These are phyloP conservation scores for Homarus gammarus DNA, from an alignment of 2,888 invertebrate genomes.

Conservation along the genomic window DNA sequence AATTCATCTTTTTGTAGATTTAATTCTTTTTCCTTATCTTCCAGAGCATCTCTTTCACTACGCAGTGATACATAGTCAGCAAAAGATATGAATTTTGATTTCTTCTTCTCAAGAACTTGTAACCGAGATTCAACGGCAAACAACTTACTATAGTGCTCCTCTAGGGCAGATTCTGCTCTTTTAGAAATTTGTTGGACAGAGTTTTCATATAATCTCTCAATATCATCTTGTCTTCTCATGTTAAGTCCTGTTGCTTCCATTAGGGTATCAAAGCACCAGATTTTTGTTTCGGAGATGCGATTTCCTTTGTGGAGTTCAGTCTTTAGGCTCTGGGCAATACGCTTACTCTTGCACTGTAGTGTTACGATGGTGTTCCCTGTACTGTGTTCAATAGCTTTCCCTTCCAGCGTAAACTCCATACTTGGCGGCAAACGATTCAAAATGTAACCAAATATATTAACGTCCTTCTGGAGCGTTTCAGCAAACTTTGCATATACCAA, in stretches of 20 bases:
- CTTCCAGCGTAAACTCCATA: background rate
- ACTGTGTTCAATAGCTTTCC: background rate
- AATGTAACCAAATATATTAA: constrained; percentile 19
- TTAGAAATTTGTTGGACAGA: constrained; percentile 3
- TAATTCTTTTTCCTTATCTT: constrained; percentile 27
- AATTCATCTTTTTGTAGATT: constrained; percentile 31
- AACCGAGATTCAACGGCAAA: background rate
- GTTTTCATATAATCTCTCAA: background rate
- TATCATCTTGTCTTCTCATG: background rate
- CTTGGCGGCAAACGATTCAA: background rate
- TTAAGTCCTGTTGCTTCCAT: background rate
- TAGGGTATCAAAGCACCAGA: constrained; percentile 36
- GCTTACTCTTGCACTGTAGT: constrained; percentile 10
- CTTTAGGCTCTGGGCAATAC: background rate
- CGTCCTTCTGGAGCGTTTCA: background rate
- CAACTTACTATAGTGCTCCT: constrained; percentile 26
- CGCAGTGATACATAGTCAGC: constrained; percentile 5
- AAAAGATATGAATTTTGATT: constrained; percentile 1
- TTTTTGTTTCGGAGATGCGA: background rate
- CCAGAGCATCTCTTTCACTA: background rate
- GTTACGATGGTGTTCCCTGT: constrained; percentile 8
- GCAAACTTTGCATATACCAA: constrained; percentile 18
- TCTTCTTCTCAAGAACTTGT: background rate
- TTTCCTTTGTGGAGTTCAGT: constrained; percentile 24
- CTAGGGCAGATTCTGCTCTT: constrained; percentile 8